Evolutionary conservation across 2,113 vertebrate genomes (phyloP).

Genomic region (Sterrhoptilus dennistouni): DNA sequence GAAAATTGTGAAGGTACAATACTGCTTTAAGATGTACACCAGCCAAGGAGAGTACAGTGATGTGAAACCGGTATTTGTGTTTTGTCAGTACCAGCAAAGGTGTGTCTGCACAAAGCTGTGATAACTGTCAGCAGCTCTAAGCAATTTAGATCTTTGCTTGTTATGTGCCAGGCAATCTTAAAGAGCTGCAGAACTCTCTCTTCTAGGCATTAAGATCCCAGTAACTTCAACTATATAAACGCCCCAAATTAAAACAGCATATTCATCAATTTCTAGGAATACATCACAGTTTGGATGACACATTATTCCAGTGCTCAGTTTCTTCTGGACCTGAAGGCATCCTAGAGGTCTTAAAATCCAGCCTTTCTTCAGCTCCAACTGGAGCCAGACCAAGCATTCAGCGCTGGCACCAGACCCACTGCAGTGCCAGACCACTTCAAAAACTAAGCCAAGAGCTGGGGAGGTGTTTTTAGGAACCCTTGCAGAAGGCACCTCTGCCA

Average conservation of each 20-base stretch:
- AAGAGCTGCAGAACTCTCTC: neutral
- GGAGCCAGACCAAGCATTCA: neutral
- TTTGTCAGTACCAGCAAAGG: conserved; percentile 11
- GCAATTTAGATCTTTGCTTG: neutral
- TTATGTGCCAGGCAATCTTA: neutral
- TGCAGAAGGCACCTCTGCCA: conserved; percentile 11
- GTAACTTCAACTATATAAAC: neutral
- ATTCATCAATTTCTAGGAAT: conserved; percentile 45
- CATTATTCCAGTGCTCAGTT: neutral
- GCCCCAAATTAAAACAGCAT: neutral
- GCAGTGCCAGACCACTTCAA: neutral
- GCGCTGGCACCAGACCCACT: neutral
- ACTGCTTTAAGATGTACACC: neutral
- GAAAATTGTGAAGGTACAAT: neutral
- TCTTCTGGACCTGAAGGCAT: conserved; percentile 23
- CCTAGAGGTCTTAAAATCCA: neutral
- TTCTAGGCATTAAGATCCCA: neutral
- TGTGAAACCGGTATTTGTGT: neutral
- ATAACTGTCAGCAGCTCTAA: neutral
- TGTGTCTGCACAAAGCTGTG: conserved; percentile 14
- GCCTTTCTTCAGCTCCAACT: neutral
- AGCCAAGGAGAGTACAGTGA: neutral
- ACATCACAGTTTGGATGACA: neutral
- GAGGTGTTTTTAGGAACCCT: conserved; percentile 10
- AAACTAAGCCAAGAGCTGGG: neutral